Conservation (phyloP, 1,140 invertebrate species). For the Diorhabda elongata region DNA sequence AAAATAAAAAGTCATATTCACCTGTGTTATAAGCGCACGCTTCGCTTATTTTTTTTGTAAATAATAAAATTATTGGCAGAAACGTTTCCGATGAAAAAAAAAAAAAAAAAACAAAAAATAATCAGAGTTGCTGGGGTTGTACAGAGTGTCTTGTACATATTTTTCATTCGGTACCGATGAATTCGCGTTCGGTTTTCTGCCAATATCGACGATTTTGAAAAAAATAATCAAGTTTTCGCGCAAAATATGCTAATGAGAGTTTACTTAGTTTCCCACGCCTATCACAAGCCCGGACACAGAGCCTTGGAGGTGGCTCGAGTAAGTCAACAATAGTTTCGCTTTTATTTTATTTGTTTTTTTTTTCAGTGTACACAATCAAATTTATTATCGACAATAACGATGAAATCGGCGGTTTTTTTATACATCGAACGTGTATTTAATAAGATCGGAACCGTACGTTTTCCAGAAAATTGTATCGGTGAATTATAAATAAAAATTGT, state of each 20-base stretch:
- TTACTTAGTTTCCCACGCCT: slow-evolving; percentile 71
- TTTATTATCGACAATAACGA: too few species aligned
- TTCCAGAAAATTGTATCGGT: too few species aligned
- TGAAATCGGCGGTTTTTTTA: too few species aligned
- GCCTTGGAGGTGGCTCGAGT: slow-evolving; percentile 82
- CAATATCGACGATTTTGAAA: background rate
- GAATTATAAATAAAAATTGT: too few species aligned
- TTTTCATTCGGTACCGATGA: background rate
- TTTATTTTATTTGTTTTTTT: background rate
- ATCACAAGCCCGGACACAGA: slow-evolving; percentile 78
- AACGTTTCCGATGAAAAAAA: background rate
- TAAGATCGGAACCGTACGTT: too few species aligned
- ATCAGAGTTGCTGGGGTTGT: too few species aligned
- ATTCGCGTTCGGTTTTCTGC: background rate
- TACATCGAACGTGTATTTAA: too few species aligned
- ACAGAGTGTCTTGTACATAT: too few species aligned
- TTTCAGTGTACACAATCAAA: too few species aligned
- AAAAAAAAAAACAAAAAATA: too few species aligned
- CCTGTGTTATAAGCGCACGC: slow-evolving; percentile 18
- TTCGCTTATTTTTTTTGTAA: slow-evolving; percentile 11
- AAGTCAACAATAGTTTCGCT: slow-evolving; percentile 51
- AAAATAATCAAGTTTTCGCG: background rate
- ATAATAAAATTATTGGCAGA: background rate
- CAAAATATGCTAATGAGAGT: slow-evolving; percentile 32
- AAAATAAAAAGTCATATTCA: background rate